phyloP scores from a whole-genome alignment of 2,113 vertebrate genomes.

The Aspidoscelis tigris region DNA sequence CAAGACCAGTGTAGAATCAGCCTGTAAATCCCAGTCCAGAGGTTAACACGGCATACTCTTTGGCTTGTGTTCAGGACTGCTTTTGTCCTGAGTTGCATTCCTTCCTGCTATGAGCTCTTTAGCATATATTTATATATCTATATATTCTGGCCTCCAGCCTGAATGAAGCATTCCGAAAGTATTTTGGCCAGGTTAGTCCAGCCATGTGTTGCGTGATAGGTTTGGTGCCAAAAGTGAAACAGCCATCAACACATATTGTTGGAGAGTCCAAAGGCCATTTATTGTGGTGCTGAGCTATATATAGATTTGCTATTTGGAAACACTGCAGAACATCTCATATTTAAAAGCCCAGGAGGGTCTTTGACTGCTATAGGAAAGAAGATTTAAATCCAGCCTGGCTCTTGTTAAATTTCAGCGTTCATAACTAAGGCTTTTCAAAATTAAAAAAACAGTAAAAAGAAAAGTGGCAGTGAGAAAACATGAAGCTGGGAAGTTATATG shows the following conservation, averaged over 20 bases:
- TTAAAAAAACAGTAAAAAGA: no score
- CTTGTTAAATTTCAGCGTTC: no score
- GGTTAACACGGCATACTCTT: no score
- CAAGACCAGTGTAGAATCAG: no score
- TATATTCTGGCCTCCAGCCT: background rate
- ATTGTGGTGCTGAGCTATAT: conserved; percentile 8
- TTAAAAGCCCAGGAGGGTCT: background rate
- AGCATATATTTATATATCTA: background rate
- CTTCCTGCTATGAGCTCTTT: background rate
- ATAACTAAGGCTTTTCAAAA: no score
- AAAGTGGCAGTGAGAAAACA: no score
- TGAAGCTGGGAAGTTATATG: no score
- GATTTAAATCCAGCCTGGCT: no score
- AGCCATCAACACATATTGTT: background rate
- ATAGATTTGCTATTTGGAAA: conserved; percentile 15
- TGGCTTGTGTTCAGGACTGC: background rate
- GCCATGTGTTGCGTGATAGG: background rate
- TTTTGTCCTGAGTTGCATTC: background rate
- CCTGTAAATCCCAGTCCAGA: no score
- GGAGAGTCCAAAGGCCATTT: background rate
- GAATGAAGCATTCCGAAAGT: background rate
- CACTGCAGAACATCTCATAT: conserved; percentile 12
- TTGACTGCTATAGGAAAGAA: background rate
- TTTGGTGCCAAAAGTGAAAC: background rate
- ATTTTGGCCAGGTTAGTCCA: conserved; percentile 4